A percentile compares a stretch with the other conserved stretches of the same genome.
These are phyloP conservation scores for Pseudopodoces humilis DNA, from an alignment of 2,113 vertebrate species.

Conservation along the genomic window DNA sequence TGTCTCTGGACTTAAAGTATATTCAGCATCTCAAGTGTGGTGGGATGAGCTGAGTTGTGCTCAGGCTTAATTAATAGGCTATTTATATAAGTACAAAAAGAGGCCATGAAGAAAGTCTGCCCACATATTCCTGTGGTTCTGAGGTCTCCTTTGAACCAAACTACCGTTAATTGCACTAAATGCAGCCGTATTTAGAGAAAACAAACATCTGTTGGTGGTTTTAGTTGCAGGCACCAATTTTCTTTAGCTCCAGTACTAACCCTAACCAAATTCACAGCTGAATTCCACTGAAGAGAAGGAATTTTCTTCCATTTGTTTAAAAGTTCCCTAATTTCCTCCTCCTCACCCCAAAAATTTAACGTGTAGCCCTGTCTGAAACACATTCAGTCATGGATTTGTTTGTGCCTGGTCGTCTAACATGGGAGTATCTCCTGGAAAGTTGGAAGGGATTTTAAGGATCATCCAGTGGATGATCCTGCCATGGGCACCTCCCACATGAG, in stretches of 20 bases:
- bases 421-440: neutral
- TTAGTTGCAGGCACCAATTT: neutral
- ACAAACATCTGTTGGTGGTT: neutral
- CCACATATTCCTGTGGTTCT: neutral
- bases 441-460: neutral
- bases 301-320: neutral
- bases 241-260: neutral
- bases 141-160: neutral
- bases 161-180: neutral
- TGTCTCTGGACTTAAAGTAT: neutral
- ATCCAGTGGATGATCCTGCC: neutral
- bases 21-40: neutral
- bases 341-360: neutral
- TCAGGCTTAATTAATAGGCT: conserved; percentile 36
- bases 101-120: neutral
- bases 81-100: neutral
- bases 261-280: neutral
- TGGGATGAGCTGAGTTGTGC: neutral
- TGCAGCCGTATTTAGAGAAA: neutral
- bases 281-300: neutral
- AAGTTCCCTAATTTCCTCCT: neutral
- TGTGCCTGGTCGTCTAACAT: neutral
- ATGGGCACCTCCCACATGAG: neutral
- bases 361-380: neutral
- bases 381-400: neutral